phyloP scores from a whole-genome alignment of 2,888 invertebrate species.

The Phaonia tiefii region DNA sequence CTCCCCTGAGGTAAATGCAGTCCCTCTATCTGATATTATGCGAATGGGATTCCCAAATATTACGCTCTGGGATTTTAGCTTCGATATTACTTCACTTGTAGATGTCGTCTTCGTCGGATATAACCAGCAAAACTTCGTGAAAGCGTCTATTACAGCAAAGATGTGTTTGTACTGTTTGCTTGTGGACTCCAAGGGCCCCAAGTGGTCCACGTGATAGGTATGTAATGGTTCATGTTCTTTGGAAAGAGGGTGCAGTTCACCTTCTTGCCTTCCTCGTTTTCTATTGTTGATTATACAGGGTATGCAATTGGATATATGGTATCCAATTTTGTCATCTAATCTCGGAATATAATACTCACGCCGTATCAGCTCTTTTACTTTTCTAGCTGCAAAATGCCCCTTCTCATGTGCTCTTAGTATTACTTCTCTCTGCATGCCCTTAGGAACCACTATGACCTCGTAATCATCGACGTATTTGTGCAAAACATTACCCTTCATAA shows the following conservation, averaged over 20 bases:
- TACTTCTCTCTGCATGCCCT: too few relatives aligned
- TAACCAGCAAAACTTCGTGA: slow-evolving; percentile 75
- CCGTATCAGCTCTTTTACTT: too few relatives aligned
- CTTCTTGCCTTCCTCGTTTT: too few relatives aligned
- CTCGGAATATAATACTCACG: too few relatives aligned
- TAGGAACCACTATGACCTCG: too few relatives aligned
- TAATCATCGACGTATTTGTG: too few relatives aligned
- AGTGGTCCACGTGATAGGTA: too few relatives aligned
- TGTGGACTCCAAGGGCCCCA: slow-evolving; percentile 68
- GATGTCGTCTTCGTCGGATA: slow-evolving; percentile 70
- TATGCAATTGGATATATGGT: too few relatives aligned
- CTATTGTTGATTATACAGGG: too few relatives aligned
- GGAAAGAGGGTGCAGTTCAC: slow-evolving; percentile 66
- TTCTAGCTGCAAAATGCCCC: slow-evolving; percentile 55
- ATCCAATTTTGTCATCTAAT: too few relatives aligned
- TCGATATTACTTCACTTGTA: slow-evolving; percentile 5
- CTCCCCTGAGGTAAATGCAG: slow-evolving; percentile 70
- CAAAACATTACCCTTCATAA: slow-evolving; percentile 35
- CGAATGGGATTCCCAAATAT: slow-evolving; percentile 76
- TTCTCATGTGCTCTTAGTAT: slow-evolving; percentile 59
- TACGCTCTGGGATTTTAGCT: slow-evolving; percentile 66
- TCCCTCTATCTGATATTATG: slow-evolving; percentile 75
- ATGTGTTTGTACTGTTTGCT: too few relatives aligned
- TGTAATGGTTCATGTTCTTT: slow-evolving; percentile 68
- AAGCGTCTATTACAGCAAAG: too few relatives aligned